Conservation (phyloP, 2,113 vertebrate species). For the Solea solea region DNA sequence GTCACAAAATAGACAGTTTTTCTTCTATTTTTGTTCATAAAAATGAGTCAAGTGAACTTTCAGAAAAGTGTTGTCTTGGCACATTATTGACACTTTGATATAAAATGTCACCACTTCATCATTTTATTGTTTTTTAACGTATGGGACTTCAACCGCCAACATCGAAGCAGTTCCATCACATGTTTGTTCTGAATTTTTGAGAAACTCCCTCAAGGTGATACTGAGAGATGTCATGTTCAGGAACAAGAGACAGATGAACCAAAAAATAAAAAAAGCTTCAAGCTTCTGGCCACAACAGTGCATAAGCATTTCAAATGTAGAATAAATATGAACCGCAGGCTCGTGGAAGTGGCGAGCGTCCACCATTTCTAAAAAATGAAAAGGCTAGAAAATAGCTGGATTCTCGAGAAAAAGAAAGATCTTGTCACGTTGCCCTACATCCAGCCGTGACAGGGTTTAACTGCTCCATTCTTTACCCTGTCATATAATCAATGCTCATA, state of each 20-base stretch:
- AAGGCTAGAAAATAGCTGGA: constrained; percentile 31
- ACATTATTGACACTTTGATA: neutral
- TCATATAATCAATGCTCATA: constrained; percentile 69
- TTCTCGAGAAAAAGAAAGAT: constrained; percentile 45
- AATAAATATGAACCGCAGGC: constrained; percentile 16
- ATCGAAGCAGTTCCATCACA: neutral
- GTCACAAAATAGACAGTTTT: too few species aligned
- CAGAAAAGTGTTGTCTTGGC: too few species aligned
- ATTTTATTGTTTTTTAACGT: neutral
- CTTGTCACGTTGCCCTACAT: constrained; percentile 44
- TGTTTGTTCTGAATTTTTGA: neutral
- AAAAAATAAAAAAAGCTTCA: neutral
- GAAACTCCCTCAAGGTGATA: neutral
- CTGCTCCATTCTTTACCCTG: constrained; percentile 63
- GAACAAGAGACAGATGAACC: neutral
- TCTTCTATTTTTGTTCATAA: too few species aligned
- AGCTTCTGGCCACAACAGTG: neutral
- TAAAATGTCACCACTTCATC: neutral
- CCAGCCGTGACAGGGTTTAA: constrained; percentile 37
- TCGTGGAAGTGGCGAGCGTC: neutral
- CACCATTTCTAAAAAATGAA: constrained; percentile 8
- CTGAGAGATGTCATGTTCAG: neutral
- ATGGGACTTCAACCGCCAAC: neutral
- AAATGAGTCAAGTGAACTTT: too few species aligned
- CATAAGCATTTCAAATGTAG: neutral